Conservation (phyloP, 2,113 vertebrate species). For the Micronycteris hirsuta region DNA sequence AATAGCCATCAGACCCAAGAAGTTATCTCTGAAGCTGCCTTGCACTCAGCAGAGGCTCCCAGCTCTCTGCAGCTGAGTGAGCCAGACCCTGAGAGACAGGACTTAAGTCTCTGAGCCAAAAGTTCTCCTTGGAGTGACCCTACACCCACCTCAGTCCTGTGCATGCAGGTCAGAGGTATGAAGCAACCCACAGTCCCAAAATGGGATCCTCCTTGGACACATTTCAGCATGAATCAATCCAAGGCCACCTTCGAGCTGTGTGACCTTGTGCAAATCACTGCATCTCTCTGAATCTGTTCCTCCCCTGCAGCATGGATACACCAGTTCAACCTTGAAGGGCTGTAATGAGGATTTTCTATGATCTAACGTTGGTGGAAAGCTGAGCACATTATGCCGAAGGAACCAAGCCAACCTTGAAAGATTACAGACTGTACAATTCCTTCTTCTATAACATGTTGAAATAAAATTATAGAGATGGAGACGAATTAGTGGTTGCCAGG, state of each 20-base stretch:
- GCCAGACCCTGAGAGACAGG: not conserved
- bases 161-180: not conserved
- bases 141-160: not conserved
- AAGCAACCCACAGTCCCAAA: not conserved
- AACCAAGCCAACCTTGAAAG: not conserved
- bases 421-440: not conserved
- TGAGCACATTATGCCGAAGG: not conserved
- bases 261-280: not conserved
- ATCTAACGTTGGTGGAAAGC: not conserved
- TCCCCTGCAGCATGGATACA: not conserved
- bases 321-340: not conserved
- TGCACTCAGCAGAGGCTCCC: not conserved
- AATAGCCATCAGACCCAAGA: not conserved
- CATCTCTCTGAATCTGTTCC: not conserved
- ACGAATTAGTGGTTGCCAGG: not conserved
- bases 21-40: slow-evolving; percentile 16
- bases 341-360: not conserved
- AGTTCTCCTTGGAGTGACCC: not conserved
- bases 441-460: not conserved
- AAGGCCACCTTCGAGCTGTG: not conserved
- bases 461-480: not conserved
- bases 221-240: not conserved
- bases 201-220: not conserved
- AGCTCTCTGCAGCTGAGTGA: not conserved
- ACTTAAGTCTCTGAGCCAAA: not conserved